Conservation (phyloP, 2,113 vertebrate species). For the Cyprinodon tularosa region DNA sequence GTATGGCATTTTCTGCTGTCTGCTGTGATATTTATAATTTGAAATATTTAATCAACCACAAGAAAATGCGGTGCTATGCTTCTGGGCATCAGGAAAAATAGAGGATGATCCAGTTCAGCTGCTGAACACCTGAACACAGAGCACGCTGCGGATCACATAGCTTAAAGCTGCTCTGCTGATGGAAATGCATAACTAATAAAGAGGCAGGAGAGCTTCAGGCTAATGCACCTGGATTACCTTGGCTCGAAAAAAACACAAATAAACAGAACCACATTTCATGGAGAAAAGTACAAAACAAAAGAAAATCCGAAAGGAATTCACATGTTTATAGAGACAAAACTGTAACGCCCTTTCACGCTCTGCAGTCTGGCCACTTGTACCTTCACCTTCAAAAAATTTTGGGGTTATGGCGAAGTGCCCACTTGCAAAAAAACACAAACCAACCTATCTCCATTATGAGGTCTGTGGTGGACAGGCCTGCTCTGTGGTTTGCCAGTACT, state of each 20-base stretch:
- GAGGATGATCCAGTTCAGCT: constrained; percentile 41
- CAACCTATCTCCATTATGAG: constrained; percentile 62
- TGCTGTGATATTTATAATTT: constrained; percentile 2
- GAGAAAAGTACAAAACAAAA: constrained; percentile 1
- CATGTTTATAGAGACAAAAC: constrained; percentile 64
- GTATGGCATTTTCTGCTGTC: not conserved
- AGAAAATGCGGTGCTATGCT: constrained; percentile 19
- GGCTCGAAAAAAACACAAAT: constrained; percentile 54
- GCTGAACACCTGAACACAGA: constrained; percentile 58
- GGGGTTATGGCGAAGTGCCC: constrained; percentile 11
- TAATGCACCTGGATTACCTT: constrained; percentile 70
- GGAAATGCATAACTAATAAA: constrained; percentile 78
- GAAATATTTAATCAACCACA: constrained; percentile 31
- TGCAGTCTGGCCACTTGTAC: constrained; percentile 46
- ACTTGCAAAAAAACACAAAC: constrained; percentile 32
- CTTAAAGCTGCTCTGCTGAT: constrained; percentile 59
- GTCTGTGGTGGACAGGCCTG: constrained; percentile 45
- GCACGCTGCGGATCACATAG: constrained; percentile 55
- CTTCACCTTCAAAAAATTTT: constrained; percentile 37
- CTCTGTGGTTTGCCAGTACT: constrained; percentile 54
- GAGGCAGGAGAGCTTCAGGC: constrained; percentile 67
- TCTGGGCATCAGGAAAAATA: constrained; percentile 36
- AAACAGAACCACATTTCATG: constrained; percentile 22
- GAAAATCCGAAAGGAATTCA: constrained; percentile 49
- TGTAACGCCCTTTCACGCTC: constrained; percentile 46